Base-by-base conservation (phyloP, 2,797 vertebrate genomes). In the Naso thynnoides region DNA sequence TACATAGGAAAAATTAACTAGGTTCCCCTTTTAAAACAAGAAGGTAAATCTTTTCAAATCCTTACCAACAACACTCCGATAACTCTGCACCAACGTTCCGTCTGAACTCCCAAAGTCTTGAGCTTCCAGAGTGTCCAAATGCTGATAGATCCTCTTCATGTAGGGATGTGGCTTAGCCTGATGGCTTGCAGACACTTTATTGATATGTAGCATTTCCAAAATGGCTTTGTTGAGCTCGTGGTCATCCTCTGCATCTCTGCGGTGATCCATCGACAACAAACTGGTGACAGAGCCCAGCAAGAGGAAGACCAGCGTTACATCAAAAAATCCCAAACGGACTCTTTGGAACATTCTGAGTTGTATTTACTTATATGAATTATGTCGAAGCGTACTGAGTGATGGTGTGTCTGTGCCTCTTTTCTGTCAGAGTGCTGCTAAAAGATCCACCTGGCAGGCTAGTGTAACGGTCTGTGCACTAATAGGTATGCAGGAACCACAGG, bases 131-230 rank as follows among this genome's bases (percentile, higher is more conserved):
- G 85, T 64, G 47, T 89, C 87, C 80, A 94, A 67, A 0, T 70
- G 84, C 78, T 90, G 90, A 36, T 94, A 94, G 56, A 94, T 64
- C 48, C 80, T 88, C 79, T 75, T 94, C 94, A 95, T 94, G 82
- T 95, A 95, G 1, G 94, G 93, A 81, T 95, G 95, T 1, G 93
- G 90, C 76, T 91, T 90, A 6, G 80, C 81, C 68, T 87, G 86
- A 29, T 87, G 90, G 23, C 76, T 92, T 0, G 83, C 84, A 1
- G 92, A 93, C 47, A 95, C 85, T 74, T 91, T 93, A 33, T 90
- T 87, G 55, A 95, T 94, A 49, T 94, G 93, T 1, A 94, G 75
- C 93, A 95, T 94, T 83, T 95, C 94, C 83, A 95, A 55, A 81
- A 93, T 92, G 38, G 92, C 92, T 78, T 92, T 88, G 83, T 83